Conservation (phyloP, 2,113 vertebrate genomes). For the Furnarius figulus region DNA sequence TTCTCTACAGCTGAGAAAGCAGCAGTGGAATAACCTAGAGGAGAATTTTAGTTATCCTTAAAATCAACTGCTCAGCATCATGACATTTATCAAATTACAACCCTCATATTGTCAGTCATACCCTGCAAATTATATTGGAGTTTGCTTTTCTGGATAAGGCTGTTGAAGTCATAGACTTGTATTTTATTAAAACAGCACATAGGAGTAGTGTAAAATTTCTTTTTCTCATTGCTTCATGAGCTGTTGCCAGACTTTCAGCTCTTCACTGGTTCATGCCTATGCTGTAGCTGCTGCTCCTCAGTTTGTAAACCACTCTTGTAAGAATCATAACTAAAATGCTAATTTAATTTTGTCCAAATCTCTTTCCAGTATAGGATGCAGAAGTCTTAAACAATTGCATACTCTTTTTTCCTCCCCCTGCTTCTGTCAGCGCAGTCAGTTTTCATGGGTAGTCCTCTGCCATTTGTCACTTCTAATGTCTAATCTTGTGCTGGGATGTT, state of each 20-base stretch:
- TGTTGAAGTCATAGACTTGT: neutral
- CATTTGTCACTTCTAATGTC: neutral
- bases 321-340: neutral
- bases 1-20: neutral
- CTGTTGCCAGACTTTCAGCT: slow-evolving; percentile 10
- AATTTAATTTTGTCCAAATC: neutral
- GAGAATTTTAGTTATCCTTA: neutral
- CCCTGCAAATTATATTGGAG: neutral
- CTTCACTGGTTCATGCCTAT: neutral
- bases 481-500: neutral
- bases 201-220: neutral
- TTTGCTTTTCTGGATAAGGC: neutral
- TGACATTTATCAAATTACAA: neutral
- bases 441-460: neutral
- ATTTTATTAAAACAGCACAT: slow-evolving; percentile 23
- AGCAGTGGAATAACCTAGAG: neutral
- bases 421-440: neutral
- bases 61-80: neutral
- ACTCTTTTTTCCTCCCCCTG: neutral
- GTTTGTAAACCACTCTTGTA: neutral
- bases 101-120: neutral
- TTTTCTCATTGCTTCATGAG: slow-evolving; percentile 1
- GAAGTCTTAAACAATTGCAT: neutral
- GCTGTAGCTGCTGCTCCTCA: neutral
- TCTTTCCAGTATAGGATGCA: neutral